phyloP scores from a whole-genome alignment of 2,113 vertebrate species.

The Epinephelus fuscoguttatus region DNA sequence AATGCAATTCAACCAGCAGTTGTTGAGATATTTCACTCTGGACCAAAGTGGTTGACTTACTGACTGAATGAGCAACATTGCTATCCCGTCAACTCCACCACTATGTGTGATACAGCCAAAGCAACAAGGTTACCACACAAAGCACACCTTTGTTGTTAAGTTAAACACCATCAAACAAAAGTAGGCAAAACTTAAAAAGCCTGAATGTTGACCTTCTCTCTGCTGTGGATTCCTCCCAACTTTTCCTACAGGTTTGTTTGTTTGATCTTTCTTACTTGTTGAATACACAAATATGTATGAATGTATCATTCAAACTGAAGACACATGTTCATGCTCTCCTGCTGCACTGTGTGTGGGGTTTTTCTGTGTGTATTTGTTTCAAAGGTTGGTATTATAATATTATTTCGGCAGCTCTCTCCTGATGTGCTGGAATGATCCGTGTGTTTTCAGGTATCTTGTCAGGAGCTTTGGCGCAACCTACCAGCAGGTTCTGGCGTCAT shows the following conservation, averaged over 20 bases:
- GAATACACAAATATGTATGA: background rate
- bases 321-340: background rate
- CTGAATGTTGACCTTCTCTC: constrained; percentile 26
- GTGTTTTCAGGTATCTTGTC: constrained; percentile 21
- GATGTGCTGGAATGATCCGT: constrained; percentile 32
- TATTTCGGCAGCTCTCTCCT: constrained; percentile 4
- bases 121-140: constrained; percentile 1
- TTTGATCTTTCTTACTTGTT: background rate
- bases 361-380: background rate
- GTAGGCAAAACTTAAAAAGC: constrained; percentile 8
- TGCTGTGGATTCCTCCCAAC: constrained; percentile 10
- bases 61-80: background rate
- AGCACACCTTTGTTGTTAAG: background rate
- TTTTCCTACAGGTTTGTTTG: background rate
- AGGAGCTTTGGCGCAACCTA: constrained; percentile 29
- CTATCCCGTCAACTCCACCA: background rate
- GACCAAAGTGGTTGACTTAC: background rate
- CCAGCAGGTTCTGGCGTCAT: constrained; percentile 44
- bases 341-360: background rate
- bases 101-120: background rate
- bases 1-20: background rate
- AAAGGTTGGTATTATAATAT: background rate
- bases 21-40: background rate
- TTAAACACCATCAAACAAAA: constrained; percentile 17
- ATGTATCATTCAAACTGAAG: background rate